phyloP scores from a whole-genome alignment of 2,113 vertebrate species.

The Oryzias melastigma region DNA sequence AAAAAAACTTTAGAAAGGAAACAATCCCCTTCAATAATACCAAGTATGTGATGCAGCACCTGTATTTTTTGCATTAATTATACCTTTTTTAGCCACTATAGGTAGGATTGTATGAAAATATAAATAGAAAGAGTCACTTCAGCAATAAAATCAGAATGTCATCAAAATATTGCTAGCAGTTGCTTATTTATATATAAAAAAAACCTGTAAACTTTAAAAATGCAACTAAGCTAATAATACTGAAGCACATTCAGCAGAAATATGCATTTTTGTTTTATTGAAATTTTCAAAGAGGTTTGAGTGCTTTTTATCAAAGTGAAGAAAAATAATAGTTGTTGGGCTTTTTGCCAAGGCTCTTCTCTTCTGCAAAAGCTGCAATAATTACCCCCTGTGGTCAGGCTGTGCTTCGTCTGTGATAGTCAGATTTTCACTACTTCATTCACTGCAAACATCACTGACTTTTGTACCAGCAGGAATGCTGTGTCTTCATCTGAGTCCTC shows the following conservation, averaged over 20 bases:
- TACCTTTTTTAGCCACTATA: too few species aligned
- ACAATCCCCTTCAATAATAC: too few species aligned
- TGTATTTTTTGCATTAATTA: too few species aligned
- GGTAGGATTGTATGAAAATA: too few species aligned
- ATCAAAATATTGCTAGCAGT: too few species aligned
- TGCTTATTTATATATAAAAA: background rate
- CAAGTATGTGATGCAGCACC: too few species aligned
- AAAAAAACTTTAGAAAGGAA: too few species aligned
- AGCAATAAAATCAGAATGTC: too few species aligned
- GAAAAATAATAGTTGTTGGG: constrained; percentile 17
- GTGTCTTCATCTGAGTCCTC: constrained; percentile 16
- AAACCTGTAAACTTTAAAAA: background rate
- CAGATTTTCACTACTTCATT: constrained; percentile 52
- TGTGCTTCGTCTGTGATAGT: constrained; percentile 46
- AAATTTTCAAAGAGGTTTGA: constrained; percentile 19
- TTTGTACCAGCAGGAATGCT: constrained; percentile 24
- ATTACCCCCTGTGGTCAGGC: constrained; percentile 44
- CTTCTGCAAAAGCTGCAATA: constrained; percentile 28
- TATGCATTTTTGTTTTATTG: constrained; percentile 10
- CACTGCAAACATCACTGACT: constrained; percentile 32
- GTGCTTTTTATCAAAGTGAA: background rate
- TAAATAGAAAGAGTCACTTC: too few species aligned
- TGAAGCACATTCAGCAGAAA: constrained; percentile 17
- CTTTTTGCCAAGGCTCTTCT: constrained; percentile 22
- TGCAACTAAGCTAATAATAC: background rate